A percentile compares a stretch with the other conserved stretches of the same genome.
These are phyloP conservation scores for Zaprionus capensis DNA, from an alignment of 1,140 invertebrate genomes.

Conservation along the genomic window DNA sequence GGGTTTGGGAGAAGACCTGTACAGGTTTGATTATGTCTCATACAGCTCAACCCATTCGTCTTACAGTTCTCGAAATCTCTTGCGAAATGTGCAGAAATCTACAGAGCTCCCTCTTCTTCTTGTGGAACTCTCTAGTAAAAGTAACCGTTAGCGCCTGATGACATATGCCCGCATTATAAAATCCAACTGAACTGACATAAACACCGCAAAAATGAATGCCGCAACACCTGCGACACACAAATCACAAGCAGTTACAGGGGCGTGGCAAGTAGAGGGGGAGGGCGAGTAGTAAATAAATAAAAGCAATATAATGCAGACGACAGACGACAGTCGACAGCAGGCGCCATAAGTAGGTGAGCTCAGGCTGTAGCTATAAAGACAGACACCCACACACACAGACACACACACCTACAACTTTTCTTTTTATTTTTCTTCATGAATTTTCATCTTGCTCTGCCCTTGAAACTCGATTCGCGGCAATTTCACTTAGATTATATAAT, in stretches of 20 bases:
- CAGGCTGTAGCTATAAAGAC: neutral
- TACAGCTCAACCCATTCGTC: no score
- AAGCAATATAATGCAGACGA: slow-evolving; percentile 74
- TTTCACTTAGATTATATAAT: slow-evolving; percentile 35
- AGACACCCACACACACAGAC: neutral
- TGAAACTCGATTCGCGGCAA: slow-evolving; percentile 35
- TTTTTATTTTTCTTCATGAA: neutral
- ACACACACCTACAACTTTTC: neutral
- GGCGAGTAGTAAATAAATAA: slow-evolving; percentile 71
- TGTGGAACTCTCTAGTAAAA: no score
- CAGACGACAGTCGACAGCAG: slow-evolving; percentile 43
- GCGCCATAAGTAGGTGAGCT: slow-evolving; percentile 57
- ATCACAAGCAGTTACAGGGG: slow-evolving; percentile 59
- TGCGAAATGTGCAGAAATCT: no score
- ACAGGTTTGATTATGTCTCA: no score
- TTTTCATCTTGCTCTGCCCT: slow-evolving; percentile 20
- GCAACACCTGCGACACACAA: slow-evolving; percentile 74
- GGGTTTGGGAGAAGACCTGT: no score
- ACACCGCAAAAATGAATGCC: slow-evolving; percentile 60
- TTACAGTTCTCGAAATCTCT: no score
- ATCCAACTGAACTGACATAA: slow-evolving; percentile 73
- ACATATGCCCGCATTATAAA: slow-evolving; percentile 58
- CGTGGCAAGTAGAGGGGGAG: neutral
- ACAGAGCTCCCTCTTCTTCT: no score
- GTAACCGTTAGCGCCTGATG: no score